Evolutionary conservation across 2,113 vertebrate genomes (phyloP), one percentile per base, ranked within the genome.

Genomic region (Craseonycteris thonglongyai): DNA sequence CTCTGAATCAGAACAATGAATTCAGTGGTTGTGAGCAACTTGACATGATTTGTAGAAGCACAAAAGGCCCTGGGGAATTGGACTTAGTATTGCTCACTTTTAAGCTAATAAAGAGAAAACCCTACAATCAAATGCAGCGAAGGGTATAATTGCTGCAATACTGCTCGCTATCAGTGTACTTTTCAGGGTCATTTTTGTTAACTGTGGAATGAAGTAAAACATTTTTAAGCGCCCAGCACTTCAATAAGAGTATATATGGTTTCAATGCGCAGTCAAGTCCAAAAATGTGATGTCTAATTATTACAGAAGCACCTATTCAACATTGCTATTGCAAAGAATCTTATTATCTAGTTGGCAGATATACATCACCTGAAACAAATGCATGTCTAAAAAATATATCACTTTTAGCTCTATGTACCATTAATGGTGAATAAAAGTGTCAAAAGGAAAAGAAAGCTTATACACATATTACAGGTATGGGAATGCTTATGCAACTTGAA

Each of bases 31-130:
- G 91, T 93, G 78, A 93, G 93, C 91, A 96, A 95, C 93, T 89
- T 95, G 97, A 96, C 96, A 95, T 95, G 97, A 95, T 96, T 93
- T 94, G 94, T 88, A 85, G 97, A 93, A 93, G 94, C 96, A 94
- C 76, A 96, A 85, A 88, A 94, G 65, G 88, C 91, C 82, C 95
- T 58, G 38, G 95, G 95, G 95, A 96, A 92, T 79, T 94, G 91
- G 81, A 93, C 89, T 96, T 88, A 79, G 89, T 94, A 86, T 86
- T 95, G 95, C 91, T 97, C 96, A 97, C 97, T 96, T 96, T 96
- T 96, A 96, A 97, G 88, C 94, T 97, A 90, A 96, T 95, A 96
- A 94, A 94, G 93, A 95, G 96, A 97, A 96, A 94, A 86, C 72
- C 72, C 86, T 88, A 86, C 95, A 94, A 93, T 97, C 95, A 95